Base-by-base conservation (phyloP, 2,888 invertebrate genomes). In the Furcula furcula region DNA sequence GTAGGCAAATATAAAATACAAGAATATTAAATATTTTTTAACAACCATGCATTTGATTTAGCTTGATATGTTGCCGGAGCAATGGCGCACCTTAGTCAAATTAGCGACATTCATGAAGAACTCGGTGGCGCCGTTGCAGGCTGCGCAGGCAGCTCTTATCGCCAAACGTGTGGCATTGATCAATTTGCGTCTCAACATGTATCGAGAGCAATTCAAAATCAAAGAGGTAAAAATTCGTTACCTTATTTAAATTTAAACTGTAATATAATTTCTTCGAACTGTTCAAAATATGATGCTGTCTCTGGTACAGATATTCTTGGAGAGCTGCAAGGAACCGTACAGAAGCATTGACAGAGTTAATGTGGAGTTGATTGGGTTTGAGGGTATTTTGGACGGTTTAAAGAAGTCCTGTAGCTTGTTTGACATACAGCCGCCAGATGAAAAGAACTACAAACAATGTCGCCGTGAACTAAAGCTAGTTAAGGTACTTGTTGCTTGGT, bases 11-110 rank as follows among this genome's bases (percentile, higher is more conserved):
- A n/a, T n/a, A n/a, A n/a, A n/a, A n/a, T n/a, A n/a, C n/a, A n/a
- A n/a, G n/a, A n/a, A n/a, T n/a, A n/a, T n/a, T n/a, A n/a, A n/a
- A n/a, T n/a, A n/a, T n/a, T n/a, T n/a, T n/a, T n/a, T n/a, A n/a
- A n/a, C n/a, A n/a, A n/a, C 14, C 14, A 13, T 25, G 7, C n/a
- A 4, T 7, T 5, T 23, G 10, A 3, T 25, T 26, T 52, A 90
- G 89, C 65, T 94, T 55, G 91, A 94, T 69, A 93, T 96, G 57
- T 83, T 98, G 25, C 98, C 98, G 0, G 96, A 97, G 52, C 92
- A 91, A 58, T 98, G 98, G 98, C 91, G 91, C 31, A 94, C 93
- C 55, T 91, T 96, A 4, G 96, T 97, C 74, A 96, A 96, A 78
- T 86, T 94, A 38, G 94, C 95, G 0, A 93, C 95, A 1, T 92